These are phyloP conservation scores for Chaetogeoica ovagalla DNA, from an alignment of 2,888 invertebrate genomes.

Conservation along the genomic window DNA sequence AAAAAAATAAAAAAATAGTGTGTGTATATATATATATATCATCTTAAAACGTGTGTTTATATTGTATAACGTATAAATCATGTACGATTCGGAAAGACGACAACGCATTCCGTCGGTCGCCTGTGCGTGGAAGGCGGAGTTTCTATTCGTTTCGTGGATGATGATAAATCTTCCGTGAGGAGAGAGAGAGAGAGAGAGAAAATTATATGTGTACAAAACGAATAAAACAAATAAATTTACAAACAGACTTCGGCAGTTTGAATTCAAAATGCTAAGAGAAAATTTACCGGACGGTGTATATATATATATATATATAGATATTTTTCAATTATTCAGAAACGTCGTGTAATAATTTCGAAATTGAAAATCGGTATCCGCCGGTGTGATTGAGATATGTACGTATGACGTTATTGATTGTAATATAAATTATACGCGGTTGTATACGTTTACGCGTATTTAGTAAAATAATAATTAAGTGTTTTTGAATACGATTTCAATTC, in stretches of 20 bases:
- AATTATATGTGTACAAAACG: background rate
- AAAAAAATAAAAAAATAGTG: background rate
- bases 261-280: background rate
- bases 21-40: conserved; percentile 9
- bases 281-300: background rate
- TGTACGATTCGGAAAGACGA: conserved; percentile 39
- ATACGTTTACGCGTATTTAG: too few species aligned
- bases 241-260: background rate
- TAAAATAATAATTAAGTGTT: too few species aligned
- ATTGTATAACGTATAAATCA: conserved; percentile 51
- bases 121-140: conserved; percentile 32
- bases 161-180: conserved; percentile 29
- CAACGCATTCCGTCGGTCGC: conserved; percentile 36
- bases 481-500: too few species aligned
- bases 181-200: background rate
- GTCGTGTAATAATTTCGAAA: background rate
- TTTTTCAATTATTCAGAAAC: background rate
- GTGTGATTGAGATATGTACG: background rate
- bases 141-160: conserved; percentile 1
- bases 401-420: too few species aligned
- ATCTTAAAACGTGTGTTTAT: conserved; percentile 43
- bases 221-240: conserved; percentile 21
- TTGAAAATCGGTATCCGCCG: background rate
- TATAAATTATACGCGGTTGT: too few species aligned
- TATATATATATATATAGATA: too few species aligned